Percentiles rank a stretch among this genome's conserved stretches.
These are phyloP conservation scores for Pogoniulus pusillus DNA, from an alignment of 2,797 vertebrate genomes.

Conservation along the genomic window DNA sequence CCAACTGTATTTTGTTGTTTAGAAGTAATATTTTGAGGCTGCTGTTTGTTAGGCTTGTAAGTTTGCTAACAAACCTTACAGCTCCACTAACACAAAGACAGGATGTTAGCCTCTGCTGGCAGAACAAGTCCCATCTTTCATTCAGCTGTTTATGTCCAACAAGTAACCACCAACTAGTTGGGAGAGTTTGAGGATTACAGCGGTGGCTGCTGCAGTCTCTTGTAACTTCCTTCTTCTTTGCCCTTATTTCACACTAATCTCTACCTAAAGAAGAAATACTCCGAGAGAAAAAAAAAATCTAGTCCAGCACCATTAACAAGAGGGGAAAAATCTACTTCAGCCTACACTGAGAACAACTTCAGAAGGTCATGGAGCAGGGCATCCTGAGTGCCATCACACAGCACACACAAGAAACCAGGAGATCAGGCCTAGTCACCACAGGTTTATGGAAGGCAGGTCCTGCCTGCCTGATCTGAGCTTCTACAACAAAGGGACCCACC, in stretches of 20 bases:
- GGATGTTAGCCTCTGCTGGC: background rate
- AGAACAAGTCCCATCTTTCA: background rate
- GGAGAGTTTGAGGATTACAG: background rate
- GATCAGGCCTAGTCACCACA: too few relatives aligned
- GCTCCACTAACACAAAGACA: background rate
- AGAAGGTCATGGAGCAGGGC: background rate
- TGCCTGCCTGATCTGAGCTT: too few relatives aligned
- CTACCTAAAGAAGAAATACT: background rate
- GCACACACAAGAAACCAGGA: too few relatives aligned
- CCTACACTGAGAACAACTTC: background rate
- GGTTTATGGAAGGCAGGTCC: too few relatives aligned
- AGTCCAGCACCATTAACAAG: background rate
- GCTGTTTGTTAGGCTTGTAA: conserved; percentile 52
- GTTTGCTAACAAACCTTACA: conserved; percentile 57
- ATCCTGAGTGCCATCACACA: too few relatives aligned
- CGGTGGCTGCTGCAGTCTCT: background rate
- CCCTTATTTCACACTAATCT: background rate
- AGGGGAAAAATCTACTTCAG: background rate
- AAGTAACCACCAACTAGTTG: background rate
- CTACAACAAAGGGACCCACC: too few relatives aligned
- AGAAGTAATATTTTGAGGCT: conserved; percentile 68
- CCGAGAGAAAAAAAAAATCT: background rate
- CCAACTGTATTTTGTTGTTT: conserved; percentile 73
- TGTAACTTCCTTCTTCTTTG: background rate
- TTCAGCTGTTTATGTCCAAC: conserved; percentile 9